phyloP scores from a whole-genome alignment of 2,797 vertebrate species.

The Trematomus bernacchii region DNA sequence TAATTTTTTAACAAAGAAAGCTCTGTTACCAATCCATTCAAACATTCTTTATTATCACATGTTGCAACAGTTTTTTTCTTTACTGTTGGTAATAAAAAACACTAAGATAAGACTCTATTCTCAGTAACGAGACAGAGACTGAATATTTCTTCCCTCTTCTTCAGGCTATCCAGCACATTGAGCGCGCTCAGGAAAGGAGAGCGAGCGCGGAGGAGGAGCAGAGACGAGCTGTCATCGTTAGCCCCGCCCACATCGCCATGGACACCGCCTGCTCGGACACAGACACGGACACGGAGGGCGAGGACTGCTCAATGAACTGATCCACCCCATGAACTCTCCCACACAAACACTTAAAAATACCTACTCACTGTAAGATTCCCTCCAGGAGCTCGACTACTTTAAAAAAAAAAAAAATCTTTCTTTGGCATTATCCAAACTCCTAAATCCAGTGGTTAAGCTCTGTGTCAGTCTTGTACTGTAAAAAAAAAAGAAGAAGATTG shows the following conservation, averaged over 20 bases:
- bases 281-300: constrained; percentile 91
- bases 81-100: no score
- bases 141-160: neutral
- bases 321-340: constrained; percentile 24
- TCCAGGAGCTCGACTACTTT: constrained; percentile 77
- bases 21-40: no score
- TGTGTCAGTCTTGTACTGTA: constrained; percentile 70
- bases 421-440: constrained; percentile 73
- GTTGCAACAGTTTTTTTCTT: neutral
- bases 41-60: no score
- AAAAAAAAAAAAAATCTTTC: constrained; percentile 42
- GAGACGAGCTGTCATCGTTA: constrained; percentile 94
- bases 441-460: constrained; percentile 79
- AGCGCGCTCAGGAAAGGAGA: constrained; percentile 93
- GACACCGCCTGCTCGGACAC: constrained; percentile 93
- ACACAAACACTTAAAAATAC: constrained; percentile 58
- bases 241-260: constrained; percentile 87
- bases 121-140: no score
- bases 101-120: no score
- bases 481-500: constrained; percentile 45
- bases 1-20: no score
- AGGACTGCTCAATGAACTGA: constrained; percentile 94
- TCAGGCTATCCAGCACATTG: constrained; percentile 98
- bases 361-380: constrained; percentile 78
- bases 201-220: constrained; percentile 92